These are phyloP conservation scores for Monopterus albus DNA, from an alignment of 2,113 vertebrate genomes.

Conservation along the genomic window DNA sequence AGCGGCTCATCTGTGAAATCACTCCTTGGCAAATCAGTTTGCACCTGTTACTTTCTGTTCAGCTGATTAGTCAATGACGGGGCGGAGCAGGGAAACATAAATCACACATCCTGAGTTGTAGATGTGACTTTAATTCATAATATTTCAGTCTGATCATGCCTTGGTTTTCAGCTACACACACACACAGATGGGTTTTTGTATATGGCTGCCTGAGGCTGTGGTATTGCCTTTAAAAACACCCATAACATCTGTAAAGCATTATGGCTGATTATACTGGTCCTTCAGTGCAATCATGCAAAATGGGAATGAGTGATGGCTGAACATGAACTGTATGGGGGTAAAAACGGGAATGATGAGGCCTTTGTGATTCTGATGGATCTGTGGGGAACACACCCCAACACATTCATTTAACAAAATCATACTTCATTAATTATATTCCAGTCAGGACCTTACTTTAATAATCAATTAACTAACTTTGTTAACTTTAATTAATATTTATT, in stretches of 20 bases:
- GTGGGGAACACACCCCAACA: slow-evolving; percentile 6
- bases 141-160: slow-evolving; percentile 49
- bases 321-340: slow-evolving; percentile 59
- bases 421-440: too few species aligned
- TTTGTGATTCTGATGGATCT: too few species aligned
- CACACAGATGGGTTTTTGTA: slow-evolving; percentile 65
- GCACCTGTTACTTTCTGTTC: slow-evolving; percentile 69
- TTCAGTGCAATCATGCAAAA: slow-evolving; percentile 72
- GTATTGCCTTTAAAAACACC: slow-evolving; percentile 75
- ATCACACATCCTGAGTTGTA: slow-evolving; percentile 62
- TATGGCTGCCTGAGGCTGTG: slow-evolving; percentile 63
- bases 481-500: too few species aligned
- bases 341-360: too few species aligned
- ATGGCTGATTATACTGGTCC: slow-evolving; percentile 75
- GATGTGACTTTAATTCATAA: slow-evolving; percentile 68
- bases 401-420: slow-evolving; percentile 5
- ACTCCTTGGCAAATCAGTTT: slow-evolving; percentile 60
- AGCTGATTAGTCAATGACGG: slow-evolving; percentile 76
- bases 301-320: slow-evolving; percentile 60
- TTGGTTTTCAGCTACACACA: slow-evolving; percentile 31
- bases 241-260: slow-evolving; percentile 80
- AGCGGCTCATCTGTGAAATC: slow-evolving; percentile 67
- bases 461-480: too few species aligned
- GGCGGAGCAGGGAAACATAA: slow-evolving; percentile 60
- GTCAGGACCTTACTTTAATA: too few species aligned